Conservation (phyloP, 1,140 invertebrate genomes). For the Kradibia gibbosae region DNA sequence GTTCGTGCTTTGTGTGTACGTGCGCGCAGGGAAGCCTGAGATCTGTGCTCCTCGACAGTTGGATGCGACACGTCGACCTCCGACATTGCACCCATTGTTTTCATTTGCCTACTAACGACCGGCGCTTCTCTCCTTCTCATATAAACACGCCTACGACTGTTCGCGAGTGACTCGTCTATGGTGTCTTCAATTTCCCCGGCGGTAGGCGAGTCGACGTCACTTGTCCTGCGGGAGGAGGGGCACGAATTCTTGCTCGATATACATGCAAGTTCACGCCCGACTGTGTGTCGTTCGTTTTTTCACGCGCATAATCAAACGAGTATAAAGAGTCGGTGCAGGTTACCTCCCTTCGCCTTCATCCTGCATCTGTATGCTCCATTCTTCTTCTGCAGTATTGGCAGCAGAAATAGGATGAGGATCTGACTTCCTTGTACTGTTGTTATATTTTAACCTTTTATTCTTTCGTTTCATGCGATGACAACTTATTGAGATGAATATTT, state of each 20-base stretch:
- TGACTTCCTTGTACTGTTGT: neutral
- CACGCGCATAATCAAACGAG: neutral
- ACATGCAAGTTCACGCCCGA: neutral
- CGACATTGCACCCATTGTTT: conserved; percentile 56
- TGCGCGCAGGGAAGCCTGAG: neutral
- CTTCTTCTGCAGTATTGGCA: neutral
- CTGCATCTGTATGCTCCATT: neutral
- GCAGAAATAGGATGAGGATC: neutral
- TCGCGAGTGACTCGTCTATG: conserved; percentile 5
- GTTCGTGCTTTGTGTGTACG: conserved; percentile 3
- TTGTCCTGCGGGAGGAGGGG: conserved; percentile 54
- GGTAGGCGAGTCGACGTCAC: conserved; percentile 56
- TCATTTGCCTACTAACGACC: conserved; percentile 62
- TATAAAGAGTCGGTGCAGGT: neutral
- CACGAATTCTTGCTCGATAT: neutral
- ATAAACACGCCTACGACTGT: neutral
- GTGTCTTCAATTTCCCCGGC: conserved; percentile 64
- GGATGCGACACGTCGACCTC: conserved; percentile 41
- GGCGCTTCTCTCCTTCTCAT: conserved; percentile 48
- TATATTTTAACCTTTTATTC: neutral
- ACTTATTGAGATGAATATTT: neutral
- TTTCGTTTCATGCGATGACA: neutral
- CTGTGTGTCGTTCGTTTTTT: neutral
- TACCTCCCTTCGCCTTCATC: neutral
- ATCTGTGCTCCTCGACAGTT: conserved; percentile 24